Conservation (phyloP, 2,113 vertebrate species). For the Hypocryptadius cinnamomeus region DNA sequence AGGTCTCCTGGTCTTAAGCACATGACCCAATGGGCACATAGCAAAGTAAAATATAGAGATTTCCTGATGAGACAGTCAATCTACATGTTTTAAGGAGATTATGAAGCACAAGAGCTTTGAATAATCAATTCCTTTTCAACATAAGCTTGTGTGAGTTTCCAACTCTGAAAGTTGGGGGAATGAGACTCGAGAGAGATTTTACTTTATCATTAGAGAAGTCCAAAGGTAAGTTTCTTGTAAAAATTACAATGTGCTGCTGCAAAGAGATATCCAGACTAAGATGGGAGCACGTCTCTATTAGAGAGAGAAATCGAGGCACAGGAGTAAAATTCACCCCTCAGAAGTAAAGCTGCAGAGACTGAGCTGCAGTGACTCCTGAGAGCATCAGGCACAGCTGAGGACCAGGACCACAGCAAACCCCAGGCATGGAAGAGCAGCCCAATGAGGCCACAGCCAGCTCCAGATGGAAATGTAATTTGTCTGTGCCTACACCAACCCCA, state of each 20-base stretch:
- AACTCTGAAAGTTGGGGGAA: slow-evolving; percentile 29
- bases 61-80: slow-evolving; percentile 48
- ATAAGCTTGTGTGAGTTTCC: slow-evolving; percentile 17
- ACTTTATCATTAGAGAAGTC: slow-evolving; percentile 45
- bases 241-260: slow-evolving; percentile 26
- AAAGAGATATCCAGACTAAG: neutral
- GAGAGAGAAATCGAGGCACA: neutral
- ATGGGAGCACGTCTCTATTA: slow-evolving; percentile 10
- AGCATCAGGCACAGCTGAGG: neutral
- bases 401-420: neutral
- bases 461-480: neutral
- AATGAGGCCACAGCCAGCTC: neutral
- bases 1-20: slow-evolving; percentile 40
- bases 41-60: slow-evolving; percentile 36
- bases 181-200: slow-evolving; percentile 42
- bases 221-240: slow-evolving; percentile 24
- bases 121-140: slow-evolving; percentile 58
- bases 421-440: neutral
- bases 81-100: slow-evolving; percentile 54
- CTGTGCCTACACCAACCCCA: neutral
- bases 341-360: neutral
- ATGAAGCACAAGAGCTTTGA: slow-evolving; percentile 48
- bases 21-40: neutral
- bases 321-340: neutral
- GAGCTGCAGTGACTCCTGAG: neutral